Base-by-base conservation (phyloP, 2,797 vertebrate species). In the Pygocentrus nattereri region DNA sequence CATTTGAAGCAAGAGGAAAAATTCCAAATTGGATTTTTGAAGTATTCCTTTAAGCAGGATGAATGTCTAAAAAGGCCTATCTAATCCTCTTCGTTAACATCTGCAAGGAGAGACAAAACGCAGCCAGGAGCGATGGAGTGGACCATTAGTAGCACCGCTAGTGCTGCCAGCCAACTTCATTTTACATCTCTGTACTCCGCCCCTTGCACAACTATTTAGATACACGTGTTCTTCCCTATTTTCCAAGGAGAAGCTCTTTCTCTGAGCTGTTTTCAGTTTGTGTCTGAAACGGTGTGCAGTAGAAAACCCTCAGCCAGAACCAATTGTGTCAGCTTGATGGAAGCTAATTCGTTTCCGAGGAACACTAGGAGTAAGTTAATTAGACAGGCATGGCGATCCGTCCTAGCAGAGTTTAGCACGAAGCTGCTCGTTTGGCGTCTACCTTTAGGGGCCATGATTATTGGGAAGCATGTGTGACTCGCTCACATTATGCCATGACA, bases 1-100 rank as follows among this genome's bases (percentile, higher is more conserved):
- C 41, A 44, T 44, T 44, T 44, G 23, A 21, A 11, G n/a, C 5
- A 12, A 12, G 56, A 4, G 2, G 11, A 27, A 59, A 27, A 27
- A 59, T 27, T 25, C 2, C 27, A 59, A 13, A 59, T 59, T 12
- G 15, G n/a, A 59, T 64, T 34, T 64, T 34, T 64, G 30, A 18
- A 30, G 10, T 4, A 18, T 61, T 84, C 58, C 89, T 86, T 90
- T 93, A 94, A 93, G 88, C 91, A 93, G 91, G 92, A 94, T 92
- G 92, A 93, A 94, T 94, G 92, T 88, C 91, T 93, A 89, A 92
- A 90, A 88, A 90, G 90, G 87, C 87, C 84, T 82, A 27, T 8
- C 87, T 86, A 78, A 89, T 85, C 91, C 91, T 50, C 91, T 92
- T 94, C 90, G 93, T 94, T 93, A 94, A 84, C 89, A 30, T 80